A percentile compares a stretch with the other conserved stretches of the same genome.
Evolutionary conservation across 2,888 invertebrate genomes (phyloP).

Genomic region (Apodemia duryi): DNA sequence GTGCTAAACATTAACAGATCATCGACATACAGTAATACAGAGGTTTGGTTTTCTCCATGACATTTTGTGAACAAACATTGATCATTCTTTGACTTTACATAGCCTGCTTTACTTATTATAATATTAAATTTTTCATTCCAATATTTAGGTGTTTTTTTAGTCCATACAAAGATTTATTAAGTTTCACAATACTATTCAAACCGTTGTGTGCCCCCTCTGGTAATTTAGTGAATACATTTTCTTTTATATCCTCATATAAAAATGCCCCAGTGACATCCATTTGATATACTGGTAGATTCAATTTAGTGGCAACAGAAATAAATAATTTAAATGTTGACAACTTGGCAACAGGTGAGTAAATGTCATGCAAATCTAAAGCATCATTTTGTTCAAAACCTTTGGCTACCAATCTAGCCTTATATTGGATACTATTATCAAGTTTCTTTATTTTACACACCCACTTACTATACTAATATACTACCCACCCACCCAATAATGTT

Average conservation of each 20-base stretch:
- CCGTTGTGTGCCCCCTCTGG: constrained; percentile 23
- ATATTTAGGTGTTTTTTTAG: constrained; percentile 29
- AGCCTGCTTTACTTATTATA: constrained; percentile 27
- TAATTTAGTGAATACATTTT: constrained; percentile 26
- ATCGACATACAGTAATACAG: constrained; percentile 24
- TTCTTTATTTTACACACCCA: constrained; percentile 32
- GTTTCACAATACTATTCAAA: not conserved
- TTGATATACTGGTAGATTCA: constrained; percentile 26
- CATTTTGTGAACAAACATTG: constrained; percentile 28
- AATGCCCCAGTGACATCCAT: constrained; percentile 29
- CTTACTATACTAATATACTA: constrained; percentile 21
- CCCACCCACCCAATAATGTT: constrained; percentile 21
- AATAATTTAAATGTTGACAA: constrained; percentile 30
- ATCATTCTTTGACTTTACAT: constrained; percentile 28
- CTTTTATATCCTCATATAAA: constrained; percentile 27
- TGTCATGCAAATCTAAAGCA: constrained; percentile 18
- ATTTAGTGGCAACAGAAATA: constrained; percentile 28
- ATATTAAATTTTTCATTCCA: constrained; percentile 30
- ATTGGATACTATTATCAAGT: not conserved
- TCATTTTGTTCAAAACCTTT: constrained; percentile 30
- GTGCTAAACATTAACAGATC: constrained; percentile 24
- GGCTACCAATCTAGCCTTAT: constrained; percentile 30
- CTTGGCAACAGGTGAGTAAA: constrained; percentile 32
- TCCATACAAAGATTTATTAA: constrained; percentile 23
- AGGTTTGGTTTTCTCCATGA: constrained; percentile 21